These are phyloP conservation scores for Solen grandis DNA, from an alignment of 1,140 invertebrate genomes.

Conservation along the genomic window DNA sequence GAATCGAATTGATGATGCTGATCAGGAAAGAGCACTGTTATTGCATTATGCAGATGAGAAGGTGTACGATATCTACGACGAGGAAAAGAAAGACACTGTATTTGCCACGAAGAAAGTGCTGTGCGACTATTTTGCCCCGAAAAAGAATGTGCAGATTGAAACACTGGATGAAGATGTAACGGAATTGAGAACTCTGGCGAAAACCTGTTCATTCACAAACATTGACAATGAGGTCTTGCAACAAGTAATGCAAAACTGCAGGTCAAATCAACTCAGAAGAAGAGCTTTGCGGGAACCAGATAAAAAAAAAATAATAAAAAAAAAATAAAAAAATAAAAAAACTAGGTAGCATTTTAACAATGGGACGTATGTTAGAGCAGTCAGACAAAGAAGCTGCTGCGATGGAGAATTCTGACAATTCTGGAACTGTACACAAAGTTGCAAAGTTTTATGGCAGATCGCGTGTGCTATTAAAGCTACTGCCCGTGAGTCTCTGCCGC, in stretches of 20 bases:
- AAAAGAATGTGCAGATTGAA: constrained; percentile 53
- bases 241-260: constrained; percentile 55
- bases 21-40: constrained; percentile 52
- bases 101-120: constrained; percentile 43
- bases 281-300: constrained; percentile 43
- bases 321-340: no score
- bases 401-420: constrained; percentile 19
- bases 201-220: constrained; percentile 46
- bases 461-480: no score
- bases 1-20: constrained; percentile 48
- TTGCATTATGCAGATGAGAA: constrained; percentile 53
- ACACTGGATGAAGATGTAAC: constrained; percentile 52
- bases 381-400: constrained; percentile 17
- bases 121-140: constrained; percentile 77
- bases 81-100: constrained; percentile 29
- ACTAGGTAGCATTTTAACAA: constrained; percentile 29
- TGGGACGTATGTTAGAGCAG: constrained; percentile 40
- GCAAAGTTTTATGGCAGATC: constrained; percentile 52
- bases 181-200: constrained; percentile 43
- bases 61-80: constrained; percentile 49
- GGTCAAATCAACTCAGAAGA: constrained; percentile 37
- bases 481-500: no score
- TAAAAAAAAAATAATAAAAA: no score
- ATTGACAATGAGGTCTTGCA: constrained; percentile 50
- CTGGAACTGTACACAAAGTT: background rate